Base-by-base conservation (phyloP, 1,140 invertebrate species). In the Pygmarrhopalites habei region DNA sequence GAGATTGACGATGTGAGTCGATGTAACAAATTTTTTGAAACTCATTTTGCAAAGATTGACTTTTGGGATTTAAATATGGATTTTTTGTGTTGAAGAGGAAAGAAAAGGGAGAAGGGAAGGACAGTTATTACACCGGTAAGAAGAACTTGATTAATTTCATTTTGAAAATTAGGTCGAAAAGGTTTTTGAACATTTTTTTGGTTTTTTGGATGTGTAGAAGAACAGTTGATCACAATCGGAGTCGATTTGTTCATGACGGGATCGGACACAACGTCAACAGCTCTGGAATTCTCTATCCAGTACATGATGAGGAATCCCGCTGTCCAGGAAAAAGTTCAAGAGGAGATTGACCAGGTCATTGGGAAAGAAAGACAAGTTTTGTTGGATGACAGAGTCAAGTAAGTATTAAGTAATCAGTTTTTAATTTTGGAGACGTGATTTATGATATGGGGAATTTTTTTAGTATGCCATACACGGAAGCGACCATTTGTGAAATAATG, bases 1-100 rank as follows among this genome's bases (percentile, higher is more conserved):
- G 59, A 68, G 59, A 68, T 68, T 26, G 62, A 68, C 21, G 14
- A n/a, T n/a, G n/a, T n/a, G n/a, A n/a, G n/a, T n/a, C n/a, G n/a
- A n/a, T n/a, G n/a, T n/a, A n/a, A n/a, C n/a, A n/a, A n/a, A n/a
- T n/a, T n/a, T n/a, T n/a, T n/a, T n/a, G n/a, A n/a, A n/a, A n/a
- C n/a, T n/a, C n/a, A n/a, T n/a, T n/a, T n/a, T n/a, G n/a, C n/a
- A n/a, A n/a, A n/a, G n/a, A n/a, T n/a, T n/a, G n/a, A n/a, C n/a
- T n/a, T n/a, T n/a, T n/a, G n/a, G n/a, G n/a, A n/a, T n/a, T n/a
- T n/a, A n/a, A n/a, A n/a, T n/a, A n/a, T n/a, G n/a, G n/a, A n/a
- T n/a, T n/a, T n/a, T n/a, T n/a, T n/a, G n/a, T n/a, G n/a, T n/a
- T n/a, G n/a, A n/a, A 25, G 29, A 57, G 62, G 23, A 39, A 61